These are phyloP conservation scores for Microcebus lehilahytsara DNA, from an alignment of 2,113 vertebrate species.

Conservation along the genomic window DNA sequence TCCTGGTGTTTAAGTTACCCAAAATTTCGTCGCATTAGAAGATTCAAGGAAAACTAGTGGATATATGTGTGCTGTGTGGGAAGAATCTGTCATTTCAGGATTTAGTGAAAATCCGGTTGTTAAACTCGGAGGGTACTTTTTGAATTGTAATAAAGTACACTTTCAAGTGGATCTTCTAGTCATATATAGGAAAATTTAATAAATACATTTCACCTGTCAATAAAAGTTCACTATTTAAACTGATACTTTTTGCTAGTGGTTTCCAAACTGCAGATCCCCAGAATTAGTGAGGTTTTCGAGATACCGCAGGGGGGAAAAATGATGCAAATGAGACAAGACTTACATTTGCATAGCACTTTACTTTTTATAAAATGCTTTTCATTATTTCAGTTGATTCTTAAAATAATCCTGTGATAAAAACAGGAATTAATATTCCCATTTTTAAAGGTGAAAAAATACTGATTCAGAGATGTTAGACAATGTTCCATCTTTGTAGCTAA, in stretches of 20 bases:
- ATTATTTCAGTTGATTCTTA: constrained; percentile 6
- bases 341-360: not conserved
- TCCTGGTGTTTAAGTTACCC: not conserved
- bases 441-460: not conserved
- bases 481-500: not conserved
- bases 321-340: not conserved
- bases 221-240: not conserved
- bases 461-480: not conserved
- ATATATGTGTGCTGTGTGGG: not conserved
- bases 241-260: not conserved
- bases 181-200: not conserved
- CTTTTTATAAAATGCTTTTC: constrained; percentile 1
- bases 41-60: not conserved
- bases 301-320: not conserved
- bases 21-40: not conserved
- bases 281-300: not conserved
- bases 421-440: not conserved
- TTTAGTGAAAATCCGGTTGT: not conserved
- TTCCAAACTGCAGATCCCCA: not conserved
- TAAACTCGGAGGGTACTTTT: not conserved
- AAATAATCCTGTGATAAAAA: not conserved
- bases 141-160: not conserved
- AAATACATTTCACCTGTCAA: not conserved
- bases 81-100: constrained; percentile 9
- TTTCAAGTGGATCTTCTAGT: not conserved